Evolutionary conservation across 2,888 invertebrate genomes (phyloP).

Genomic region (Spilarctia lutea): DNA sequence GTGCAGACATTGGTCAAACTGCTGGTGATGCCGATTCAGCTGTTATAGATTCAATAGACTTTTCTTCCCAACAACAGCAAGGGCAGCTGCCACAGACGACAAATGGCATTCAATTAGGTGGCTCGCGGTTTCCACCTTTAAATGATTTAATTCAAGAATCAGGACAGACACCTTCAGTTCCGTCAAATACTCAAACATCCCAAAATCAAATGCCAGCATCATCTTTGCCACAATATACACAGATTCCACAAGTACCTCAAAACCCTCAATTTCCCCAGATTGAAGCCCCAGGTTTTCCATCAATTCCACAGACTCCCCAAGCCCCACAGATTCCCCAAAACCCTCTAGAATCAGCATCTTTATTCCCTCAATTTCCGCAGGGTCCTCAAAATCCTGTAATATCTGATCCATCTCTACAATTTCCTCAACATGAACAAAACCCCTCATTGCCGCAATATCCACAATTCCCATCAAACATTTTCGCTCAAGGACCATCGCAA

Average conservation of each 20-base stretch:
- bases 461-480: slow-evolving; percentile 27
- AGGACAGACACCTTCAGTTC: background rate
- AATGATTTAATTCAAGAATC: slow-evolving; percentile 7
- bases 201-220: background rate
- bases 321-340: slow-evolving; percentile 10
- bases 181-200: background rate
- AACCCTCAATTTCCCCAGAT: background rate
- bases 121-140: slow-evolving; percentile 1
- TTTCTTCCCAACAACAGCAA: slow-evolving; percentile 46
- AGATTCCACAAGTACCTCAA: background rate
- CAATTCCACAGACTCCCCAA: background rate
- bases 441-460: slow-evolving; percentile 17
- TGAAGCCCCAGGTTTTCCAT: background rate
- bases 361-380: background rate
- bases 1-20: slow-evolving; percentile 50
- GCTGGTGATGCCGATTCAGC: slow-evolving; percentile 72
- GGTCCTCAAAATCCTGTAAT: background rate
- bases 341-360: background rate
- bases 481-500: slow-evolving; percentile 56
- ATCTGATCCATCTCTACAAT: background rate
- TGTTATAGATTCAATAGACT: slow-evolving; percentile 78
- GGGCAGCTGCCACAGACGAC: background rate
- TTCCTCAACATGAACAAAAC: slow-evolving; percentile 3
- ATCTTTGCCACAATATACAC: slow-evolving; percentile 1
- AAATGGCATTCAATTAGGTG: background rate